Base-by-base conservation (phyloP, 2,888 invertebrate genomes). In the Ochropleura leucogaster region DNA sequence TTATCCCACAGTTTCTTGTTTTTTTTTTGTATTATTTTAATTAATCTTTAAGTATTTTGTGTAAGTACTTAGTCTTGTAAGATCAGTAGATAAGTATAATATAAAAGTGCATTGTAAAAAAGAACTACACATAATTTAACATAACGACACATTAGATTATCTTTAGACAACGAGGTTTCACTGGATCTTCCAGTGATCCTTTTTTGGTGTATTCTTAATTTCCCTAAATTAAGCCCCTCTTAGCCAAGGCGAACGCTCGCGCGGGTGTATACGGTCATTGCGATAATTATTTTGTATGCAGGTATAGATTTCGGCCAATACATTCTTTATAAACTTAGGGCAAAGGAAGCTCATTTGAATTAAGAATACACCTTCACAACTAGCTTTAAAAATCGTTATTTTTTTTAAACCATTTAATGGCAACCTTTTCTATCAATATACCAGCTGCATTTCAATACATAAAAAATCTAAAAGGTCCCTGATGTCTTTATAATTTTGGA, bases 11-110 rank as follows among this genome's bases (percentile, higher is more conserved):
- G 16, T 51, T 6, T 47, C 40, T 40, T 14, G 46, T 12, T 9
- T 18, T 44, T 57, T 14, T 53, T 63, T 18, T 65, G n/a, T 62
- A 47, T 49, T n/a, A 12, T 59, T 46, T 59, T 77, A 49, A 16
- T 64, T 66, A 72, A 46, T 47, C 6, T 62, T 77, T 84, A 83
- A 83, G 72, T 85, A 83, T 78, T 74, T 71, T 69, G 57, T 74
- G 71, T 86, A 86, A 85, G 86, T 86, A 85, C 86, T 77, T 63
- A 83, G 75, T 81, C 53, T 74, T 85, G 16, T 79, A 75, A 80
- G 74, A 71, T 80, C 66, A 72, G 70, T 70, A 62, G 4, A 79
- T 70, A 70, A 72, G 57, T 72, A 65, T 59, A 49, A 72, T 64
- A 74, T 63, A 73, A 82, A 57, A 65, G 72, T 85, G 76, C 59